Evolutionary conservation across 2,797 vertebrate species (phyloP), one percentile per base, ranked within the genome.

Genomic region (Lycodopsis pacificus): DNA sequence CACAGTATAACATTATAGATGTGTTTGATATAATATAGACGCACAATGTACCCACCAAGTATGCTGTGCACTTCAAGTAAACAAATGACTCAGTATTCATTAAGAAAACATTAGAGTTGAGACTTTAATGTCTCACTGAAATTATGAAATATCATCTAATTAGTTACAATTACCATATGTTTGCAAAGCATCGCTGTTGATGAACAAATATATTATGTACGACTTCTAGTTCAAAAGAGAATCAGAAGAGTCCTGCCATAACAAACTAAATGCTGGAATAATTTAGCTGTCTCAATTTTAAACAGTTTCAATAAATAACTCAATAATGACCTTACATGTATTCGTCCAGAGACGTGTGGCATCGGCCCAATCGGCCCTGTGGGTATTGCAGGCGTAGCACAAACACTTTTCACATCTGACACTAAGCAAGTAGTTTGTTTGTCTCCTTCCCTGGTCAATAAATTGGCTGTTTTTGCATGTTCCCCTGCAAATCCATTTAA

Each of bases 401-500:
- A 44, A 62, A 85, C 78, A 84, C 73, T 81, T 81, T 63, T 77
- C 76, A 81, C 65, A 58, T 85, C 40, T 85, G 70, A 88, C 80
- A 80, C 34, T 5, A 68, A 84, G 63, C 70, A 73, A 77, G 67
- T 69, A 56, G 32, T 80, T 79, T 74, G 74, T 86, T 83, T 81
- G 68, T 71, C 58, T 85, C 76, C 64, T 68, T 79, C 36, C 25
- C 44, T 32, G 40, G 44, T 59, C 22, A 51, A 65, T 63, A 49
- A 58, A 80, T 65, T 67, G 53, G 15, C 22, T 32, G 72, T 71
- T 38, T 69, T 62, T 57, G 9, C 30, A 61, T 58, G 30, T 34
- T 81, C 51, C 30, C 49, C n/a, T 67, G 64, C 42, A 66, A 79
- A 77, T 71, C 32, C 19, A 62, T 81, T 78, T 68, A 72, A 72